These are phyloP conservation scores for Drosophila borealis DNA, from an alignment of 2,888 invertebrate genomes.

Conservation along the genomic window DNA sequence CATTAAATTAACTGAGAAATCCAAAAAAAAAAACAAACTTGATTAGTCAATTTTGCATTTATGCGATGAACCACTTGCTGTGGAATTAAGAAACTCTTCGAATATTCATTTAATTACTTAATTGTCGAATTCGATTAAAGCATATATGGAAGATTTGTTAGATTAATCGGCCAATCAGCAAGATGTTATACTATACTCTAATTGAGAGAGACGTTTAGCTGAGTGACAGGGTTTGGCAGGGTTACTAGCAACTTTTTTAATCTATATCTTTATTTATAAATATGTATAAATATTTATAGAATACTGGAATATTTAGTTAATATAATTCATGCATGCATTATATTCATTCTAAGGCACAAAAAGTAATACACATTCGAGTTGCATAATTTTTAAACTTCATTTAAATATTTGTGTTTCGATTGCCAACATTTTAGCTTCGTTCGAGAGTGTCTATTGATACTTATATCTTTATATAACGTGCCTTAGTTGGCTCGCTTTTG, in stretches of 20 bases:
- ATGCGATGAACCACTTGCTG: constrained; percentile 29
- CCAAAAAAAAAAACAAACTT: constrained; percentile 1
- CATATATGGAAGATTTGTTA: constrained; percentile 1
- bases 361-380: constrained; percentile 11
- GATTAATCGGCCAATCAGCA: not conserved
- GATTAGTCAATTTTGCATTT: constrained; percentile 3
- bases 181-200: constrained; percentile 1
- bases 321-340: not conserved
- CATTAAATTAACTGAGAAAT: constrained; percentile 9
- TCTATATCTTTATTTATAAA: not conserved
- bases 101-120: constrained; percentile 12
- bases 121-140: constrained; percentile 5
- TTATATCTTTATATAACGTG: constrained; percentile 50
- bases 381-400: constrained; percentile 23
- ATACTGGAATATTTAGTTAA: not conserved
- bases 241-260: too few species aligned
- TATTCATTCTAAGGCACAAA: not conserved
- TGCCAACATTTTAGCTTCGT: constrained; percentile 21
- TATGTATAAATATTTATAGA: not conserved
- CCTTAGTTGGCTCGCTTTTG: constrained; percentile 39
- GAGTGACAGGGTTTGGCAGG: not conserved
- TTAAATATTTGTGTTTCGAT: constrained; percentile 15
- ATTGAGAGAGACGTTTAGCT: not conserved
- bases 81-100: constrained; percentile 31
- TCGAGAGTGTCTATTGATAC: constrained; percentile 36